A percentile compares a stretch with the other conserved stretches of the same genome.
These are phyloP conservation scores for Caenorhabditis zanzibari DNA, from an alignment of 2,888 invertebrate genomes.

Conservation along the genomic window DNA sequence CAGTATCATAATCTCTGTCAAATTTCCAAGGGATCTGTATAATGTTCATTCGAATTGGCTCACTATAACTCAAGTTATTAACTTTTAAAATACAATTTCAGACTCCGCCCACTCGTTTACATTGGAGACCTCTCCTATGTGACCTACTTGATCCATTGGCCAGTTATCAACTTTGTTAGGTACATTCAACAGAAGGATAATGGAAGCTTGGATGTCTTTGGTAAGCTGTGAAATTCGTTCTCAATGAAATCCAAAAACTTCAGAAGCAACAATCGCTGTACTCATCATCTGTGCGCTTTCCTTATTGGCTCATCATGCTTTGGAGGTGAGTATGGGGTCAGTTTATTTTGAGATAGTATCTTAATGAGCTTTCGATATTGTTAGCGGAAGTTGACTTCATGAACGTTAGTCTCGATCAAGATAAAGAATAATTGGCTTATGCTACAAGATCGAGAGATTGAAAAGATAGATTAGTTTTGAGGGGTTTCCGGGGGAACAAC, in stretches of 20 bases:
- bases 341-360: not conserved
- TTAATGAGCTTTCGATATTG: too few relatives aligned
- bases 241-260: not conserved
- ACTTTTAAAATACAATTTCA: too few relatives aligned
- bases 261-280: slow-evolving; percentile 25
- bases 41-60: too few relatives aligned
- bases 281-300: slow-evolving; percentile 30
- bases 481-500: too few relatives aligned
- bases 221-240: not conserved
- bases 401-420: too few relatives aligned
- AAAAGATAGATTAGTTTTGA: too few relatives aligned
- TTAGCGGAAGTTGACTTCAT: too few relatives aligned
- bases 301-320: slow-evolving; percentile 21
- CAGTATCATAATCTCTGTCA: too few relatives aligned
- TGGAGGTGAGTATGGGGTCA: slow-evolving; percentile 29
- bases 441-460: too few relatives aligned
- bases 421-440: too few relatives aligned
- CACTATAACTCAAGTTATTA: too few relatives aligned
- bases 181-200: slow-evolving; percentile 54
- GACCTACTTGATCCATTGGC: slow-evolving; percentile 66
- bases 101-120: slow-evolving; percentile 22
- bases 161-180: slow-evolving; percentile 57
- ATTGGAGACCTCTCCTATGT: slow-evolving; percentile 62
- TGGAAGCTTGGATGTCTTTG: not conserved
- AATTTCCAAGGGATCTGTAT: too few relatives aligned